Base-by-base conservation (phyloP, 2,888 invertebrate genomes). In the Torymus tubicola region DNA sequence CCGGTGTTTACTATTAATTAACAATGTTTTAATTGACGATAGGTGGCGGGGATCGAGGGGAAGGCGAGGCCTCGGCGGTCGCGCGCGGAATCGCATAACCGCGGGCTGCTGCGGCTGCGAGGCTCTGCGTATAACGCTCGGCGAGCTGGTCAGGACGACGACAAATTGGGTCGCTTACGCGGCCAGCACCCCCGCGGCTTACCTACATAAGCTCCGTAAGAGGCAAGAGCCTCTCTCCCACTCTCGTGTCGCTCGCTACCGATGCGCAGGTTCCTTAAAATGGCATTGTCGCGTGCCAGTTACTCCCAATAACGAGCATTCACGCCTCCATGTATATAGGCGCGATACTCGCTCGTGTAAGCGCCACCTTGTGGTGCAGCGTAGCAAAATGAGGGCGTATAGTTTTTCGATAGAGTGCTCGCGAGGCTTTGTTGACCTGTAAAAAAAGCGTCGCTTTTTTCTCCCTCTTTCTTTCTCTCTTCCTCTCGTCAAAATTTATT, bases 131-230 rank as follows among this genome's bases (percentile, higher is more conserved):
- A 31, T 31, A 31, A 31, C 50, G 64, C 16, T 42, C 21, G 50
- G n/a, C 0, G 4, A 16, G 53, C 31, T 31, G 31, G 31, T 3
- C 31, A 31, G 31, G 3, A 31, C 31, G 31, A 31, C 2, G 64
- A 74, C 79, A 80, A 80, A 80, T 80, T 80, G 69, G 64, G 53
- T 79, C 79, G 68, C 64, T 79, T 79, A 79, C 68, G 67, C 12
- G 13, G 16, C 73, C 61, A 60, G 31, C 31, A n/a, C 31, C 31
- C 31, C 8, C 31, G 31, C 31, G 31, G 67, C 64, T 55, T 53
- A 76, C 63, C 78, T 67, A 18, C 18, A 53, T 31, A 65, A 76
- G 63, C 70, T 64, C 63, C 63, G 8, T 18, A 52, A 24, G 2
- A 24, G 18, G 12, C 31, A 31, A 31, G 31, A 3, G 31, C 31